phyloP scores from a whole-genome alignment of 1,140 invertebrate species.

The Parapsyche elsis region DNA sequence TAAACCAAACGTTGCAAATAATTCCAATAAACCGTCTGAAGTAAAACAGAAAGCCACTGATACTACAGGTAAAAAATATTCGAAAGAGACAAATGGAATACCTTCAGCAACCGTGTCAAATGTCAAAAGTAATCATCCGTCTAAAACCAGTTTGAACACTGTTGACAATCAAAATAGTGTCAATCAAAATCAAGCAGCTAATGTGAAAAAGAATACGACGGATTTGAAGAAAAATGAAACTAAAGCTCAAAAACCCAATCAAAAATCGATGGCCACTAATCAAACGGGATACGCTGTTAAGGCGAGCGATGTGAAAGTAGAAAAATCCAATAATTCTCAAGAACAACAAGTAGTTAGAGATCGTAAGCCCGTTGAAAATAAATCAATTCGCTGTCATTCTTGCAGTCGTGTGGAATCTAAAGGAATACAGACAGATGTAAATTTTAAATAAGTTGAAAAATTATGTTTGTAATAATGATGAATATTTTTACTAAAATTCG shows the following conservation, averaged over 20 bases:
- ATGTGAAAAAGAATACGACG: not conserved
- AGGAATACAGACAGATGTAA: constrained; percentile 26
- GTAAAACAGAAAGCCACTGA: not conserved
- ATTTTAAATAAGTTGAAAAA: not conserved
- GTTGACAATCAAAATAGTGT: not conserved
- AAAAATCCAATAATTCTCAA: not conserved
- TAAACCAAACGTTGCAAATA: not conserved
- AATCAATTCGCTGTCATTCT: constrained; percentile 3
- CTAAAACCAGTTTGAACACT: not conserved
- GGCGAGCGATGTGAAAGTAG: not conserved
- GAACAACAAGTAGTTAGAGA: not conserved
- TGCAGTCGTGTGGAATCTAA: constrained; percentile 25
- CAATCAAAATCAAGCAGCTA: not conserved
- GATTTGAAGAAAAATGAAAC: not conserved
- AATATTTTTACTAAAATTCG: no score
- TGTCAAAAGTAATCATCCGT: not conserved
- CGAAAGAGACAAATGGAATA: not conserved
- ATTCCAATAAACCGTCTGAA: not conserved
- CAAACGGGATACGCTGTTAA: not conserved
- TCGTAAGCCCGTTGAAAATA: not conserved
- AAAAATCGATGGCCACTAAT: not conserved
- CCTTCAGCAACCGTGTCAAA: not conserved
- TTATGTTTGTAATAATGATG: no score
- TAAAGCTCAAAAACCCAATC: not conserved
- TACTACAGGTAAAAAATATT: not conserved